phyloP scores from a whole-genome alignment of 2,797 vertebrate genomes.

The Monodelphis domestica region DNA sequence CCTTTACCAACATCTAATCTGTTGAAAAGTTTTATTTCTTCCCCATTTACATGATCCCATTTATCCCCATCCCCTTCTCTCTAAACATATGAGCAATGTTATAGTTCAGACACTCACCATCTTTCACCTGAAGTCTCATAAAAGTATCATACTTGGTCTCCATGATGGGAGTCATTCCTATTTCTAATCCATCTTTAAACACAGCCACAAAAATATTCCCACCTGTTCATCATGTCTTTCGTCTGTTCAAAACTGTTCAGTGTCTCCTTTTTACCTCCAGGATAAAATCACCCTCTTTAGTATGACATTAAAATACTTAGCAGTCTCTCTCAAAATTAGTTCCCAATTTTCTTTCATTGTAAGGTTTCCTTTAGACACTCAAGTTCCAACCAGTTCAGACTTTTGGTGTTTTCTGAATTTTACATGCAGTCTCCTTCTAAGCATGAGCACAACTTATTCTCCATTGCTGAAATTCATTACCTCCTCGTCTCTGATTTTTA shows the following conservation, averaged over 20 bases:
- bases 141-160: not conserved
- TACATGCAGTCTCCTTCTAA: not conserved
- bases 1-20: not conserved
- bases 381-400: not conserved
- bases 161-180: not conserved
- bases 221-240: not conserved
- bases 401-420: not conserved
- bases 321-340: not conserved
- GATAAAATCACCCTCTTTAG: not conserved
- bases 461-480: not conserved
- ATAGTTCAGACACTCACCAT: not conserved
- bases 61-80: not conserved
- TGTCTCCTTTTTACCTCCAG: not conserved
- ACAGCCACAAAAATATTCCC: not conserved
- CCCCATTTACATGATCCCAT: not conserved
- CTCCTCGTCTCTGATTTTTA: not conserved
- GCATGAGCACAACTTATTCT: not conserved
- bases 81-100: not conserved
- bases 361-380: not conserved
- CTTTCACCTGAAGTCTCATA: not conserved
- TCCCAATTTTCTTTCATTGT: not conserved
- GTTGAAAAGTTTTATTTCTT: not conserved
- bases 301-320: not conserved
- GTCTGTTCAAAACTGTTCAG: not conserved
- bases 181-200: not conserved